These are phyloP conservation scores for Apteryx mantelli DNA, from an alignment of 2,113 vertebrate species.

Conservation along the genomic window DNA sequence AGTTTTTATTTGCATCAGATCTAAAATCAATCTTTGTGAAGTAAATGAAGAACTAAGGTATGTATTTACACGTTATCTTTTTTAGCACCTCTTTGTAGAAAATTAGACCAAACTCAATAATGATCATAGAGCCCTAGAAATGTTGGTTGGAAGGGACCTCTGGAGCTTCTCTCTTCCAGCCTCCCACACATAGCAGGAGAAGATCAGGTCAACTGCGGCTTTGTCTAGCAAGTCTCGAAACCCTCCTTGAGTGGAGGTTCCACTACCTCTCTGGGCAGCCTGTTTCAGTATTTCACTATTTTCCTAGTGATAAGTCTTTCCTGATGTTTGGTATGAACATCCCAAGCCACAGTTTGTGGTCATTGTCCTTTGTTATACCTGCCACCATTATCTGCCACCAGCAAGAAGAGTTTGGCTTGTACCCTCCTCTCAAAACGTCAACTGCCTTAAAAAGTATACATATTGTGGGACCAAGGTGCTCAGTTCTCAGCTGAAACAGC, in stretches of 20 bases:
- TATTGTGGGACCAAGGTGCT: neutral
- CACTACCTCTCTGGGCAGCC: neutral
- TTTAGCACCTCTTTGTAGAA: neutral
- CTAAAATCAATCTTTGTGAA: neutral
- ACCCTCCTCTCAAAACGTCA: neutral
- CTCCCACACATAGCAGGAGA: neutral
- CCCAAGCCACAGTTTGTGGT: neutral
- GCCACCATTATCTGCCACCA: neutral
- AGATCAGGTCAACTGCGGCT: neutral
- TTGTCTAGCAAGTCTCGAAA: neutral
- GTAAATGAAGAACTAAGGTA: neutral
- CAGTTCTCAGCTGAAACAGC: neutral
- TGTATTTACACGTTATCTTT: neutral
- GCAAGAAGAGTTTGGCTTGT: neutral
- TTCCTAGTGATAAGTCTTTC: neutral
- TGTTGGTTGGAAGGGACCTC: neutral
- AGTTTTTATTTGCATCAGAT: neutral
- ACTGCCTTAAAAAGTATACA: neutral
- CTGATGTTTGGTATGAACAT: neutral
- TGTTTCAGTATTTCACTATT: neutral
- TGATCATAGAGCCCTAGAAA: neutral
- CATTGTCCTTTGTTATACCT: neutral
- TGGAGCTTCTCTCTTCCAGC: neutral
- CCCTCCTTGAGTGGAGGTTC: neutral
- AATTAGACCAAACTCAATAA: neutral